phyloP scores from a whole-genome alignment of 2,888 invertebrate genomes.

The Fragum fragum region DNA sequence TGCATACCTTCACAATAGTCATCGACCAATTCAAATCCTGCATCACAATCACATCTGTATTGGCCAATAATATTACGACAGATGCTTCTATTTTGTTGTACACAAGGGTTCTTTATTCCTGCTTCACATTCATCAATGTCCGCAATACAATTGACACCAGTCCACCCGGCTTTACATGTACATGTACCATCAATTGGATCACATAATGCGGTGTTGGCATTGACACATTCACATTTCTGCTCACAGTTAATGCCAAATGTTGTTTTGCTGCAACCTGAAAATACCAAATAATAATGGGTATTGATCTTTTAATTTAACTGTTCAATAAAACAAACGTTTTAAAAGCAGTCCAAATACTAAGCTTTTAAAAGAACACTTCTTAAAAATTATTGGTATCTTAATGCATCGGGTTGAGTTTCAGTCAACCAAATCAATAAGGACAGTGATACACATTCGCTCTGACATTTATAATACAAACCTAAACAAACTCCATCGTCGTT shows the following conservation, averaged over 20 bases:
- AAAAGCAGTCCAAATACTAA: too few relatives aligned
- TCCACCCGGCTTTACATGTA: constrained; percentile 51
- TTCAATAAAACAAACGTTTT: too few relatives aligned
- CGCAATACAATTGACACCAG: constrained; percentile 31
- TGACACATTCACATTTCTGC: constrained; percentile 29
- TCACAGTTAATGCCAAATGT: constrained; percentile 49
- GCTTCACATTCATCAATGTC: constrained; percentile 55
- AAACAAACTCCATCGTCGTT: background rate
- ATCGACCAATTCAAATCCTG: constrained; percentile 14
- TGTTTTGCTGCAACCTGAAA: constrained; percentile 21
- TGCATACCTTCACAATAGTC: constrained; percentile 10
- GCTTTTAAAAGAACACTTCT: too few relatives aligned
- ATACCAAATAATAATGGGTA: too few relatives aligned
- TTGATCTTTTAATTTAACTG: too few relatives aligned
- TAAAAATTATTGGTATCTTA: too few relatives aligned
- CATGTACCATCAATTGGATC: constrained; percentile 50
- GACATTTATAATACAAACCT: too few relatives aligned
- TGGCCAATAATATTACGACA: constrained; percentile 40
- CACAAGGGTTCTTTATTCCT: background rate
- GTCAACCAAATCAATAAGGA: too few relatives aligned
- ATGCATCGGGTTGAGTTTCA: too few relatives aligned
- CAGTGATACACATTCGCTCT: too few relatives aligned
- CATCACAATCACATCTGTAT: constrained; percentile 38
- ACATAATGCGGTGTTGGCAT: constrained; percentile 44
- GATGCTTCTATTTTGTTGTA: background rate